phyloP scores from a whole-genome alignment of 2,113 vertebrate genomes.

The Entomyzon cyanotis region DNA sequence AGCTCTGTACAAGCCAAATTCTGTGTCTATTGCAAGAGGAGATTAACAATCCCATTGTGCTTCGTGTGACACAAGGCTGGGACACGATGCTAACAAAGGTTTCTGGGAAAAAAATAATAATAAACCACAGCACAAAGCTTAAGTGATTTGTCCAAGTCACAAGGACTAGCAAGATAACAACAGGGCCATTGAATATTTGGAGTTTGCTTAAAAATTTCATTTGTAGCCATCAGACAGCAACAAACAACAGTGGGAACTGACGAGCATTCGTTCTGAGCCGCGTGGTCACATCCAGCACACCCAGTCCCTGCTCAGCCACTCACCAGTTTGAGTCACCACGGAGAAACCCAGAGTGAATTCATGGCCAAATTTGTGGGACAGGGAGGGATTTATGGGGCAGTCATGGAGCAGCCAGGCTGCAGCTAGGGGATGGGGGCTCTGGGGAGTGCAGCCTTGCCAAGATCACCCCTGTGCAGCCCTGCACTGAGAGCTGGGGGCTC shows the following conservation, averaged over 20 bases:
- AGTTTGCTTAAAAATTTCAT: neutral
- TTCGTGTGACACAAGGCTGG: neutral
- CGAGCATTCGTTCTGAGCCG: fast-evolving
- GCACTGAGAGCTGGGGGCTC: neutral
- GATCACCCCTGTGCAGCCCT: fast-evolving
- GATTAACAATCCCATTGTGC: neutral
- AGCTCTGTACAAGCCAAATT: neutral
- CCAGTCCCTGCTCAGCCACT: fast-evolving
- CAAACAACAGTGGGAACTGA: neutral
- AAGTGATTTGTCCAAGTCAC: conserved; percentile 32
- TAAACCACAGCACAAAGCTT: neutral
- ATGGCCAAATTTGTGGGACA: neutral
- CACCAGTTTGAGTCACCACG: fast-evolving
- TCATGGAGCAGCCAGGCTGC: fast-evolving
- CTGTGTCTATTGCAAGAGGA: neutral
- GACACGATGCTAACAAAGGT: neutral
- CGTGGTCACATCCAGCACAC: neutral
- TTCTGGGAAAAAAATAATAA: neutral
- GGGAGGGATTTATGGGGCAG: neutral
- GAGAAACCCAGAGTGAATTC: neutral
- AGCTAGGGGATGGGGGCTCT: fast-evolving
- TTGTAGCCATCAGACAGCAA: neutral
- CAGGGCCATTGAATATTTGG: neutral
- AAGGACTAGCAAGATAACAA: neutral
- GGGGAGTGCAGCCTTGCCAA: fast-evolving